Base-by-base conservation (phyloP, 1,140 invertebrate genomes). In the Proctacanthus coquilletti region DNA sequence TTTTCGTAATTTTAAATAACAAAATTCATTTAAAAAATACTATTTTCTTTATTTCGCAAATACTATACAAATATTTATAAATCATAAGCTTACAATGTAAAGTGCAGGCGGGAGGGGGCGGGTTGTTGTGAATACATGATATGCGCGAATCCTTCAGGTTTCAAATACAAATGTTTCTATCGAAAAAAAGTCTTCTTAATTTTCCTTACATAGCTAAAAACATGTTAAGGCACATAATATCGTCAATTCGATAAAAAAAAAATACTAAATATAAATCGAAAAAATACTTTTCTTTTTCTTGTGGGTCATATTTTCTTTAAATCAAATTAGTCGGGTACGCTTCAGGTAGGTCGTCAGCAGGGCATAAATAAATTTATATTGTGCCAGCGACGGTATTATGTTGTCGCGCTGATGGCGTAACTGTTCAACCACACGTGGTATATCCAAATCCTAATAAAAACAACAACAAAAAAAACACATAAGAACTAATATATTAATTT, bases 291-390 rank as follows among this genome's bases (percentile, higher is more conserved):
- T 29, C 8, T 29, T 29, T 29, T 3, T 4, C n/a, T 29, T 29
- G n/a, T 4, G 3, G 15, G n/a, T 29, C 11, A 13, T 29, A 29
- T 11, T 29, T 13, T 11, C 27, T 29, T 17, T 10, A 33, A 33
- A 21, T 17, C 61, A 91, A 45, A 92, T 92, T 30, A 91, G 74
- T 39, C 87, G 61, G 21, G 84, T 85, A 45, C 84, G 80, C 49
- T 84, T 84, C 27, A 91, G 59, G 61, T 91, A 89, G 44, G 82
- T 75, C 34, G 86, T 76, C 13, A 93, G 65, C 21, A 87, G 66
- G 47, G 75, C 74, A 52, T 91, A 84, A n/a, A 91, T 76, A 59
- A 91, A 89, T 49, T 77, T 74, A 63, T 92, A 93, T 59, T 91
- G 86, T 34, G 81, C 76, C 31, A 87, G 69, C 29, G 83, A 86